These are phyloP conservation scores for Pseudomyrmex cubaensis DNA, from an alignment of 1,140 invertebrate species.

Conservation along the genomic window DNA sequence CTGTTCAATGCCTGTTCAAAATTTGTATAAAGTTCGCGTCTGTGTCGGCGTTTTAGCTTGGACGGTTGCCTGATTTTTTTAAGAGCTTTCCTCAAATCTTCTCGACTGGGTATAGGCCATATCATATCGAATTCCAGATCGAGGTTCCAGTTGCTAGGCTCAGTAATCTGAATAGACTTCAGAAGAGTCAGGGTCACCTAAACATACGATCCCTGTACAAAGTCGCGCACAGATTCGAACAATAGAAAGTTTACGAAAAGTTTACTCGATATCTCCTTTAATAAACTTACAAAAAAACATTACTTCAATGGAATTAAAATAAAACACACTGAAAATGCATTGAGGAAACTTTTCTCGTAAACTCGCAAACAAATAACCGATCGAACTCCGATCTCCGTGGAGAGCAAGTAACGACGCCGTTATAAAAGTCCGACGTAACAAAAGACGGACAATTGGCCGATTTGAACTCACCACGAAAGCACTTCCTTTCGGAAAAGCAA, in stretches of 20 bases:
- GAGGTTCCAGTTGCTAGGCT: slow-evolving; percentile 79
- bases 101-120: slow-evolving; percentile 79
- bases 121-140: slow-evolving; percentile 81
- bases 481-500: slow-evolving; percentile 87
- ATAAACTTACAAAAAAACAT: too few relatives aligned
- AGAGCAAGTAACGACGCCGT: background rate
- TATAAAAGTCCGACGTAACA: slow-evolving; percentile 30
- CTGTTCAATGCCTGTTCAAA: slow-evolving; percentile 81
- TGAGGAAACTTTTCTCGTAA: background rate
- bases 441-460: slow-evolving; percentile 13
- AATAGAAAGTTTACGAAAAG: too few relatives aligned
- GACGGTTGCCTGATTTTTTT: slow-evolving; percentile 17
- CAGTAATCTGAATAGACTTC: slow-evolving; percentile 78
- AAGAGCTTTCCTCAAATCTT: slow-evolving; percentile 35
- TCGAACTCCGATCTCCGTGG: slow-evolving; percentile 2
- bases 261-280: too few relatives aligned
- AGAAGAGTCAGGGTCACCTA: slow-evolving; percentile 77
- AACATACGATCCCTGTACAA: background rate
- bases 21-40: slow-evolving; percentile 81
- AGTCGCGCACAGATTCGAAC: too few relatives aligned
- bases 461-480: slow-evolving; percentile 85
- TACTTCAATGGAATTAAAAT: background rate
- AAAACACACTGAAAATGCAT: too few relatives aligned
- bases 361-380: slow-evolving; percentile 21
- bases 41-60: slow-evolving; percentile 76